Evolutionary conservation across 1,140 invertebrate genomes (phyloP), one percentile per base, ranked within the genome.

Genomic region (Trachymyrmex cornetzi): DNA sequence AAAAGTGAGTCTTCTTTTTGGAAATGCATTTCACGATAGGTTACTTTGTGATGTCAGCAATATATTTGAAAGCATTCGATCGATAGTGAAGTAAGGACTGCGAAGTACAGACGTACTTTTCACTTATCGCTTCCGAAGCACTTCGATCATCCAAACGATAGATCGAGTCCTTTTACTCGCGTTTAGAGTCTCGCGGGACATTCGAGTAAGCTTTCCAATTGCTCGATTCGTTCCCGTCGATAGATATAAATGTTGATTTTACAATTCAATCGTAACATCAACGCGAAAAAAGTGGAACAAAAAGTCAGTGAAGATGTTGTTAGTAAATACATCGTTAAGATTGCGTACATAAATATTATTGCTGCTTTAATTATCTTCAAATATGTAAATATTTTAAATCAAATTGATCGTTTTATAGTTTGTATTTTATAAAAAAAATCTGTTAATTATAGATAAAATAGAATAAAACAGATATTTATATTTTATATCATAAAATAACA

Each of bases 161-260:
- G 63, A 84, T 74, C 67, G 80, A 84, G 55, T 74, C 24, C 48
- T 57, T 75, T 84, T 84, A 48, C 69, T 24, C 14, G 55, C 48
- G 38, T 59, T 48, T 24, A 59, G 50, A 38, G 34, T 59, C 80
- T 75, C 69, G 16, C 57, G 55, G 38, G 69, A 84, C 55, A 50
- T 84, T 30, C 48, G 27, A 80, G 19, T 55, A 34, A 55, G 63
- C n/a, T 80, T 69, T 48, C 22, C 80, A 75, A 61, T 84, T 50
- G 69, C 69, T 84, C 80, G 80, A 61, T 61, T 61, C 38, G 24
- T 84, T 72, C 61, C 61, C 11, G 19, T 80, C 79, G 57, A 71
- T 82, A 30, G 53, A 19, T 27, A 84, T 74, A 61, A 61, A 72
- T 74, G 38, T 61, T 72, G 53, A 74, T 74, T 72, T 59, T 72